phyloP scores from a whole-genome alignment of 1,140 invertebrate species.

The Pseudoatta argentina region DNA sequence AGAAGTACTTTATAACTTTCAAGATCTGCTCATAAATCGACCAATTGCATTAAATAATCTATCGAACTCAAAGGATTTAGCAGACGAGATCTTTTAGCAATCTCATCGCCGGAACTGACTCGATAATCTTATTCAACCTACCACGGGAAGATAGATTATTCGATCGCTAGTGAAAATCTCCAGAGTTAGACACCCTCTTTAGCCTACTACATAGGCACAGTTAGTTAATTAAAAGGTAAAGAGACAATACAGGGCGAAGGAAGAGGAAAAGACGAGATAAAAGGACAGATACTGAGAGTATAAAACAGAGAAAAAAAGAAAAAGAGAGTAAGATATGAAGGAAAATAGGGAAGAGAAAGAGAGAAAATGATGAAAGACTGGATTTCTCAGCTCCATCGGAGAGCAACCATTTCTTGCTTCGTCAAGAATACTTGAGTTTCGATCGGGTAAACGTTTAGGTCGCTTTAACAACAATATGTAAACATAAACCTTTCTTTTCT shows the following conservation, averaged over 20 bases:
- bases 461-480: constrained; percentile 53
- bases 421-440: neutral
- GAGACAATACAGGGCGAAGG: constrained; percentile 2
- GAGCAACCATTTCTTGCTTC: constrained; percentile 65
- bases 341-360: neutral
- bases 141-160: constrained; percentile 70
- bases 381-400: constrained; percentile 62
- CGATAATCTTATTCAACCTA: constrained; percentile 71
- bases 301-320: constrained; percentile 20
- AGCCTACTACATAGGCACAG: constrained; percentile 62
- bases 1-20: constrained; percentile 28
- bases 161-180: constrained; percentile 54
- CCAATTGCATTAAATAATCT: constrained; percentile 25
- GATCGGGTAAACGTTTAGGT: constrained; percentile 51
- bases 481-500: neutral
- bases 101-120: constrained; percentile 22
- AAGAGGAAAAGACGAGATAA: neutral
- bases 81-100: constrained; percentile 31
- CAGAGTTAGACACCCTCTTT: constrained; percentile 65
- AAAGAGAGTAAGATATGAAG: neutral
- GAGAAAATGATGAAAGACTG: constrained; percentile 25
- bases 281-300: neutral
- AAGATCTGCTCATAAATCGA: constrained; percentile 41
- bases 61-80: constrained; percentile 54
- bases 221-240: constrained; percentile 76